Evolutionary conservation across 2,113 vertebrate species (phyloP), one percentile per base, ranked within the genome.

Genomic region (Promerops cafer): DNA sequence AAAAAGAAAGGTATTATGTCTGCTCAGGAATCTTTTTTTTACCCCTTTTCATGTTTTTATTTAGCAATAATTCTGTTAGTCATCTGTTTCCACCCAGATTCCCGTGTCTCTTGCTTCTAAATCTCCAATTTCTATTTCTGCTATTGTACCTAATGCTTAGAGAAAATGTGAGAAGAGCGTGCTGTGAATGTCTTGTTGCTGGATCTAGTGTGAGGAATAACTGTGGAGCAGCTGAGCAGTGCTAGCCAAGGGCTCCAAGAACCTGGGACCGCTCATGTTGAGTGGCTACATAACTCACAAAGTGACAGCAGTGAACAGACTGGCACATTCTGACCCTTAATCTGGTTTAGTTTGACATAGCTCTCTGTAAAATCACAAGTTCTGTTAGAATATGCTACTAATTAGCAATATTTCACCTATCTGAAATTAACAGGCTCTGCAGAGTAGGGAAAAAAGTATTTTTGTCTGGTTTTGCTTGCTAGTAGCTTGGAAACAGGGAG

Each of bases 341-440:
- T 77, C 60, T 68, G 59, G 39, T 63, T 93, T 80, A 44, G n/a
- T 49, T 93, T 80, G 57, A 77, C 40, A 57, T 2, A 65, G 57
- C 47, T 47, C 39, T 75, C 85, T 56, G 30, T 63, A 54, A 88
- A 96, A 80, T 74, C 5, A 8, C 59, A 66, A 45, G 33, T 52
- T 65, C 45, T 54, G 42, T 39, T 77, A 77, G 74, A 85, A 85
- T 74, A 49, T 66, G 50, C 37, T 77, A 28, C 39, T 83, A 93
- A 94, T 94, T 94, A 92, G 89, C 68, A 89, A 47, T 50, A 70
- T 59, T 93, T 93, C 52, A 81, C 71, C 68, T 95, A 42, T 44
- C 57, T 74, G 50, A 83, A 90, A 90, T 42, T 37, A 80, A 70
- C 54, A 89, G 59, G 33, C 54, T 87, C 13, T 61, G 57, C 81